Evolutionary conservation across 2,113 vertebrate species (phyloP).

Genomic region (Triplophysa tibetana): DNA sequence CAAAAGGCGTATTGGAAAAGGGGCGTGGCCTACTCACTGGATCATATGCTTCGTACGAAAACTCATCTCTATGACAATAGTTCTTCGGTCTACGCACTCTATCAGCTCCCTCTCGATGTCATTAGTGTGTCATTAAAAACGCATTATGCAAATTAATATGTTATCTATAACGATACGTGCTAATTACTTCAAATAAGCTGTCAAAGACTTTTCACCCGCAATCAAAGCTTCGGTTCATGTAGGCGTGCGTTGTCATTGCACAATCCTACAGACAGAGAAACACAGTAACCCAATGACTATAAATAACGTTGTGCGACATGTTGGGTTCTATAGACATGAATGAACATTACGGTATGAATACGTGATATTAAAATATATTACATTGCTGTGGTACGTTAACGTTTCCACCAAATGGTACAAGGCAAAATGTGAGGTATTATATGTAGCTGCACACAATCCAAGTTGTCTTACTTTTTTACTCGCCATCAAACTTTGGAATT

Average conservation of each 20-base stretch:
- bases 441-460: no score
- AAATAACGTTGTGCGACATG: no score
- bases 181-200: conserved; percentile 58
- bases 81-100: conserved; percentile 50
- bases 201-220: conserved; percentile 43
- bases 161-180: conserved; percentile 57
- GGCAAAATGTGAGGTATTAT: no score
- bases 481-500: no score
- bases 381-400: no score
- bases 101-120: conserved; percentile 60
- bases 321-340: no score
- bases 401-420: no score
- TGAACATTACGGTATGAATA: no score
- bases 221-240: conserved; percentile 2
- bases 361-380: no score
- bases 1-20: conserved; percentile 2
- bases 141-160: conserved; percentile 62
- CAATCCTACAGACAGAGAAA: not conserved
- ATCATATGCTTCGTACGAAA: conserved; percentile 17
- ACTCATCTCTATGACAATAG: conserved; percentile 20
- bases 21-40: conserved; percentile 14
- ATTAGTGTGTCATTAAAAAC: conserved; percentile 61
- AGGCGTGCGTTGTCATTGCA: not conserved
- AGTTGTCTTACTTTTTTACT: no score
- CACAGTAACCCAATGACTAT: not conserved